phyloP scores from a whole-genome alignment of 2,797 vertebrate genomes.

The Thunnus albacares region DNA sequence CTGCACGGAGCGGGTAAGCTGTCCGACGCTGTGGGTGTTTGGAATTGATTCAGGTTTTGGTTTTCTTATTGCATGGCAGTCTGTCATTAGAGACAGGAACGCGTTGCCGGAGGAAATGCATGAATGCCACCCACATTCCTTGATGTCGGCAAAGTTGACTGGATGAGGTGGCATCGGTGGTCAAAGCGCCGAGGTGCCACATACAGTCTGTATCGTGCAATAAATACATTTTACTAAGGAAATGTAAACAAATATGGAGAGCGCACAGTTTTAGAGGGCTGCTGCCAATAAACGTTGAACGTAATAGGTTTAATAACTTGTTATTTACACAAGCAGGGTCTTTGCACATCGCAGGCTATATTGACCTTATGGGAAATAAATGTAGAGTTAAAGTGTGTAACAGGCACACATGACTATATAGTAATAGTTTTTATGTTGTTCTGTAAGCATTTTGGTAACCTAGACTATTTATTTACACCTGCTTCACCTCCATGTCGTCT shows the following conservation, averaged over 20 bases:
- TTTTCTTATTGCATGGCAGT: conserved; percentile 26
- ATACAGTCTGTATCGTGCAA: not conserved
- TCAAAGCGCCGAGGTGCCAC: not conserved
- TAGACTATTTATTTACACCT: conserved; percentile 32
- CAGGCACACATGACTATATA: not conserved
- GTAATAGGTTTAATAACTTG: conserved; percentile 20
- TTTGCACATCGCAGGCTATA: not conserved
- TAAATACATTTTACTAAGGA: not conserved
- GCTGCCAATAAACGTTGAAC: not conserved
- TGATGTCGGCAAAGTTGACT: conserved; percentile 73
- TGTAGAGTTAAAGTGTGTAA: not conserved
- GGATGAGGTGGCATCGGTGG: conserved; percentile 37
- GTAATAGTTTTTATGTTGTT: not conserved
- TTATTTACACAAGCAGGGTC: not conserved
- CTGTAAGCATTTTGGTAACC: not conserved
- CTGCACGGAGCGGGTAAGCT: conserved; percentile 70
- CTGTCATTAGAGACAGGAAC: conserved; percentile 29
- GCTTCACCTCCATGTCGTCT: conserved; percentile 8
- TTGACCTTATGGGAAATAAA: not conserved
- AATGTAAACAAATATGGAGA: not conserved
- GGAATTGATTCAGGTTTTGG: not conserved
- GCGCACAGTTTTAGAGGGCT: conserved; percentile 25
- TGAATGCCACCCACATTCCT: conserved; percentile 57
- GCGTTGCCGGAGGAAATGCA: conserved; percentile 33
- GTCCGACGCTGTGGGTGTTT: not conserved